Evolutionary conservation across 2,113 vertebrate genomes (phyloP).

Genomic region (Onychostruthus taczanowskii): DNA sequence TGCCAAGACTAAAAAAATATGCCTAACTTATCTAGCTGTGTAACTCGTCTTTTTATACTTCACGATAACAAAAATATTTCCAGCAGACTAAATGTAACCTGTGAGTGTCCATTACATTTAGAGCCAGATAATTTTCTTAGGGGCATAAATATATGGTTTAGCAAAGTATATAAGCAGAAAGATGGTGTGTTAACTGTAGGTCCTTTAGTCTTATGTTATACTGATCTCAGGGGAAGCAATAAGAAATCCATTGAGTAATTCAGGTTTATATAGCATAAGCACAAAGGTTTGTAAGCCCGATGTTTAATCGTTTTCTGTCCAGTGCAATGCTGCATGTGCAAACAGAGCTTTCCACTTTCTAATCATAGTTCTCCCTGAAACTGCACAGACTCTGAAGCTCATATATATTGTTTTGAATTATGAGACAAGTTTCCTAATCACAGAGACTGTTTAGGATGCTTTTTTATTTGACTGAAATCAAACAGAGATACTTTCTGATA

Average conservation of each 20-base stretch:
- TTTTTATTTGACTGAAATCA: conserved; percentile 75
- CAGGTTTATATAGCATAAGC: background rate
- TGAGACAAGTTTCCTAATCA: background rate
- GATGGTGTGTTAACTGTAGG: background rate
- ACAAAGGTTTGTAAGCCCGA: background rate
- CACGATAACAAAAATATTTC: background rate
- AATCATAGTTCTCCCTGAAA: background rate
- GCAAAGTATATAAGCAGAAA: background rate
- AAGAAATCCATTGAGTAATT: background rate
- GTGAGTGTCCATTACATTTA: background rate
- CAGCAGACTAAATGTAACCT: background rate
- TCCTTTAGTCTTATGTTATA: background rate
- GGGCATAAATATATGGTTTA: background rate
- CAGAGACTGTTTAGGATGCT: background rate
- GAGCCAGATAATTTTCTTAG: background rate
- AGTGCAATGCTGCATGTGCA: background rate
- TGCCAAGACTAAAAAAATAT: background rate
- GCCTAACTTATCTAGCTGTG: background rate
- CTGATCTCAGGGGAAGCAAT: background rate
- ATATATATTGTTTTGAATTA: background rate
- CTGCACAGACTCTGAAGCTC: background rate
- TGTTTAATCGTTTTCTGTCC: background rate
- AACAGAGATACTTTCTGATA: conserved; percentile 70
- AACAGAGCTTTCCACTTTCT: background rate
- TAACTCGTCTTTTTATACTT: background rate